Evolutionary conservation across 1,140 invertebrate genomes (phyloP), one percentile per base, ranked within the genome.

Genomic region (Hypsibius dujardini): DNA sequence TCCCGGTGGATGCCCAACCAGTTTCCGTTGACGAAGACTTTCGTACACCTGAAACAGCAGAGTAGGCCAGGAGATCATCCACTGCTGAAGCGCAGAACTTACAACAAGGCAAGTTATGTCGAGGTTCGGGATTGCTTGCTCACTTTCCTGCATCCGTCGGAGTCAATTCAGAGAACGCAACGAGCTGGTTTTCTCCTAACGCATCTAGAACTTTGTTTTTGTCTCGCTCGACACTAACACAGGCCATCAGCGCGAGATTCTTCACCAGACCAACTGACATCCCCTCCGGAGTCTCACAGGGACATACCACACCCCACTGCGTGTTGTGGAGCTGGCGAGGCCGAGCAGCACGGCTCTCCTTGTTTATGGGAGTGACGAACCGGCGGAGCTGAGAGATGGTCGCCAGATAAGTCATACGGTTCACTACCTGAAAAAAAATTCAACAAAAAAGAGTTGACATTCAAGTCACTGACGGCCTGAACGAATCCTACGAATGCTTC

Each of bases 21-120:
- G n/a, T n/a, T 7, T 7, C 50, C 50, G n/a, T 56, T 56, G 7
- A 56, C 50, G 50, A 69, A 69, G 56, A 69, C 67, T 69, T 69
- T 69, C 15, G 56, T 59, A 3, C 7, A 3, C 15, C 56, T 69
- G 42, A n/a, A 69, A 59, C 7, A n/a, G n/a, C 67, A 46, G 15
- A 69, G 15, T 69, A 15, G 67, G n/a, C 42, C 42, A 69, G n/a
- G n/a, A n/a, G n/a, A n/a, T n/a, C n/a, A n/a, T n/a, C n/a, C n/a
- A n/a, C n/a, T n/a, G n/a, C n/a, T n/a, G n/a, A n/a, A n/a, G n/a
- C n/a, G n/a, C n/a, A n/a, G n/a, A n/a, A n/a, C n/a, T n/a, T n/a
- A n/a, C n/a, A n/a, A n/a, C n/a, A n/a, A n/a, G n/a, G n/a, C n/a
- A n/a, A n/a, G n/a, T n/a, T n/a, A n/a, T n/a, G n/a, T n/a, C n/a